phyloP scores from a whole-genome alignment of 2,888 invertebrate species.

The Celastrina argiolus region DNA sequence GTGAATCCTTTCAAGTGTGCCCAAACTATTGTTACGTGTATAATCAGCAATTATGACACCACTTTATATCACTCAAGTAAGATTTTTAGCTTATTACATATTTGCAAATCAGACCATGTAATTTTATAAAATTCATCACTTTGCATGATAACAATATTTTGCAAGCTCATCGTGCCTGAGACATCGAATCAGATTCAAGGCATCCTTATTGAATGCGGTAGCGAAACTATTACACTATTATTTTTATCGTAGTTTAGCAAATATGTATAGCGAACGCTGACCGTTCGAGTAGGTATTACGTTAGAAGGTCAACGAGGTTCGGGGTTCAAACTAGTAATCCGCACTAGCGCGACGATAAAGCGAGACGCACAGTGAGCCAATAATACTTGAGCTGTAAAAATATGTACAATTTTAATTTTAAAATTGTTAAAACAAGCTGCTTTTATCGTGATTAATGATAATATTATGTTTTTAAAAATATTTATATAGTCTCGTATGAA shows the following conservation, averaged over 20 bases:
- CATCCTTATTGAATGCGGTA: neutral
- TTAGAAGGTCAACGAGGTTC: slow-evolving; percentile 51
- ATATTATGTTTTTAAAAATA: neutral
- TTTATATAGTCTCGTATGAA: neutral
- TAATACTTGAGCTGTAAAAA: too few species aligned
- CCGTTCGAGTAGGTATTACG: slow-evolving; percentile 55
- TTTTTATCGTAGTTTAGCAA: slow-evolving; percentile 29
- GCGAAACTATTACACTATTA: slow-evolving; percentile 25
- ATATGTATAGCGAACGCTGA: slow-evolving; percentile 43
- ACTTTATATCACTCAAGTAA: too few species aligned
- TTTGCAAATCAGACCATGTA: too few species aligned
- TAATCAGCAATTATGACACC: too few species aligned
- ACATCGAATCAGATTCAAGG: neutral
- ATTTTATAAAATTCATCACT: neutral
- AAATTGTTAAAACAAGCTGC: too few species aligned
- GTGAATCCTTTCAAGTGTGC: too few species aligned
- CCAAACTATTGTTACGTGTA: too few species aligned
- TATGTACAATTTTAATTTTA: too few species aligned
- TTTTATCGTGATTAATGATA: neutral
- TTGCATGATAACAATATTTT: neutral
- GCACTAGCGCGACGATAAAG: slow-evolving; percentile 12
- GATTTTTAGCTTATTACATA: too few species aligned
- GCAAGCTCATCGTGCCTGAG: neutral
- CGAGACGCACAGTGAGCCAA: neutral
- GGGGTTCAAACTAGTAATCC: slow-evolving; percentile 29